Conservation (phyloP, 2,113 vertebrate genomes). For the Macrotus californicus region DNA sequence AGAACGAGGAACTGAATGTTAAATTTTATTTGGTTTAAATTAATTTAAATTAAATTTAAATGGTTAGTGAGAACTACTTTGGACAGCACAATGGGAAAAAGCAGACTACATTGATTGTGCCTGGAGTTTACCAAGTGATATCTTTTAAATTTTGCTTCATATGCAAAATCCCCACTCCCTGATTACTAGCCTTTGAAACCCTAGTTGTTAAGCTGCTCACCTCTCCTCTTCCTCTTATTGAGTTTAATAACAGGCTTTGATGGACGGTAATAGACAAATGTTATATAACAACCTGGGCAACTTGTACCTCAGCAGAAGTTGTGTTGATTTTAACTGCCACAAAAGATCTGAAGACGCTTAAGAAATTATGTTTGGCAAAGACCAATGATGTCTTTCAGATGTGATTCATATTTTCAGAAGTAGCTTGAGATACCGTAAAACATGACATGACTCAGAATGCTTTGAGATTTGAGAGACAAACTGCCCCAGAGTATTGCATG, state of each 20-base stretch:
- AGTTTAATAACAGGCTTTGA: background rate
- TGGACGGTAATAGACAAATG: background rate
- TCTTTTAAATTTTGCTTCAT: background rate
- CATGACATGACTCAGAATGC: background rate
- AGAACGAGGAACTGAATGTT: background rate
- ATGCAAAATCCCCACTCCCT: background rate
- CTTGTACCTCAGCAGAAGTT: background rate
- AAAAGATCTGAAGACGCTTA: background rate
- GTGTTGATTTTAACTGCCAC: background rate
- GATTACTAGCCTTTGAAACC: background rate
- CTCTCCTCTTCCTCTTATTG: background rate
- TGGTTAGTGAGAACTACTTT: background rate
- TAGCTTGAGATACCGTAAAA: background rate
- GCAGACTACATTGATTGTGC: background rate
- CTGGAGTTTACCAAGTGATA: background rate
- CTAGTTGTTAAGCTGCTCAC: background rate
- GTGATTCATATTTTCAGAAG: slow-evolving; percentile 27
- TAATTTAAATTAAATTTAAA: background rate
- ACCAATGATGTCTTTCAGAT: background rate
- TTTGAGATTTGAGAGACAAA: background rate
- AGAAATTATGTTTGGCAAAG: background rate
- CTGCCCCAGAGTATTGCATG: background rate
- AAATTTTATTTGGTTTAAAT: background rate
- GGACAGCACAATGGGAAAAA: background rate
- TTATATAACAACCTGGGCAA: background rate